A percentile compares a stretch with the other conserved stretches of the same genome.
Evolutionary conservation across 1,140 invertebrate species (phyloP).

Genomic region (Phymorhynchus buccinoides): DNA sequence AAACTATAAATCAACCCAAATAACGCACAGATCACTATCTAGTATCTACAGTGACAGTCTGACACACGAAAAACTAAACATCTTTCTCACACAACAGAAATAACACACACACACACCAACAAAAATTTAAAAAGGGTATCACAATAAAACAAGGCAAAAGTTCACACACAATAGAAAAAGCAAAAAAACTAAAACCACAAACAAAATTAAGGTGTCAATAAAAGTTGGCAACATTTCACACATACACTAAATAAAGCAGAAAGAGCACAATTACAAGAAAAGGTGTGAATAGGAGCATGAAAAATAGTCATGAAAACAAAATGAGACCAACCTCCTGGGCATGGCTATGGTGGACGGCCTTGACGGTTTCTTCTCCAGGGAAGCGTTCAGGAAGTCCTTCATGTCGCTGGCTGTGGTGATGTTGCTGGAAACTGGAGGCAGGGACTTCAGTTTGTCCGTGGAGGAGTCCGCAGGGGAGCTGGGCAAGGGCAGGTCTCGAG

Average conservation of each 20-base stretch:
- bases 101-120: background rate
- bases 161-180: background rate
- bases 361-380: slow-evolving; percentile 32
- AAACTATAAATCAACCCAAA: too few relatives aligned
- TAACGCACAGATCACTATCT: too few relatives aligned
- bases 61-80: background rate
- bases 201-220: too few relatives aligned
- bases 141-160: background rate
- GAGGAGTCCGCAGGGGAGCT: slow-evolving; percentile 33
- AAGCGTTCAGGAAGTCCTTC: slow-evolving; percentile 44
- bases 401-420: slow-evolving; percentile 45
- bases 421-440: background rate
- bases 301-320: slow-evolving; percentile 10
- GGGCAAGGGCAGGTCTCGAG: slow-evolving; percentile 26
- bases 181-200: background rate
- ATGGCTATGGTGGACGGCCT: background rate
- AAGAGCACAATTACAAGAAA: too few relatives aligned
- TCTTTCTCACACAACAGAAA: background rate
- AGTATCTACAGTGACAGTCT: too few relatives aligned
- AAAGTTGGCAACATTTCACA: too few relatives aligned
- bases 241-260: too few relatives aligned
- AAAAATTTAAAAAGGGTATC: too few relatives aligned
- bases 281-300: too few relatives aligned
- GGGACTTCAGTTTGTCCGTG: slow-evolving; percentile 35
- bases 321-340: slow-evolving; percentile 9